Evolutionary conservation across 1,140 invertebrate genomes (phyloP), one percentile per base, ranked within the genome.

Genomic region (Scaptomyza pallida): DNA sequence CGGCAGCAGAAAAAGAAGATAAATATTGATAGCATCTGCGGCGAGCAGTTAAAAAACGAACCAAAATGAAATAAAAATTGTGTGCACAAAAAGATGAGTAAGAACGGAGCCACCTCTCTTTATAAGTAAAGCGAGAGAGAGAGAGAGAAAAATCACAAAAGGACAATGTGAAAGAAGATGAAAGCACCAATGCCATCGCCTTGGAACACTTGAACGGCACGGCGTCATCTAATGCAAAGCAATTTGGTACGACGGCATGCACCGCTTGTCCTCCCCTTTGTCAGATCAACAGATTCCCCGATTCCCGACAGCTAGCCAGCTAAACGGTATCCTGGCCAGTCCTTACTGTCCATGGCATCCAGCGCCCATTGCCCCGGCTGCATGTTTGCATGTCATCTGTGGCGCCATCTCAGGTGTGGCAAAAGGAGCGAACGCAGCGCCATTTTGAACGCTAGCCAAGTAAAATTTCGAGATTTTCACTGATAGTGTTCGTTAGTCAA

Each of bases 11-110:
- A 33, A 44, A 70, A 48, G 61, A 82, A 74, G 79, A 78, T 85
- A 83, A 83, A 83, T 83, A 83, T 83, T 85, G 79, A 85, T 83
- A 75, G 79, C 79, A 83, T 82, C 79, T 82, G 79, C 50, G 79
- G 79, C 75, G 62, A 79, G 62, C 79, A 83, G 79, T 83, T 78
- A 74, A 86, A 79, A 75, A 78, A 78, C 60, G 47, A 63, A 67
- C 45, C 52, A 50, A 81, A 82, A 81, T 69, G 57, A 75, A 83
- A 82, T 65, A 71, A 63, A 71, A 71, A 63, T 71, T 59, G 59
- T 59, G 50, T 9, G 26, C 26, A 30, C 59, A 73, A 48, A 52
- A 37, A 44, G 9, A 50, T 8, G 17, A 30, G 26, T 8, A 8
- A 30, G 15, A 54, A 37, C 4, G n/a, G n/a, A 37, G n/a, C 0